These are phyloP conservation scores for Eupithecia pulchellata DNA, from an alignment of 2,888 invertebrate genomes.

Conservation along the genomic window DNA sequence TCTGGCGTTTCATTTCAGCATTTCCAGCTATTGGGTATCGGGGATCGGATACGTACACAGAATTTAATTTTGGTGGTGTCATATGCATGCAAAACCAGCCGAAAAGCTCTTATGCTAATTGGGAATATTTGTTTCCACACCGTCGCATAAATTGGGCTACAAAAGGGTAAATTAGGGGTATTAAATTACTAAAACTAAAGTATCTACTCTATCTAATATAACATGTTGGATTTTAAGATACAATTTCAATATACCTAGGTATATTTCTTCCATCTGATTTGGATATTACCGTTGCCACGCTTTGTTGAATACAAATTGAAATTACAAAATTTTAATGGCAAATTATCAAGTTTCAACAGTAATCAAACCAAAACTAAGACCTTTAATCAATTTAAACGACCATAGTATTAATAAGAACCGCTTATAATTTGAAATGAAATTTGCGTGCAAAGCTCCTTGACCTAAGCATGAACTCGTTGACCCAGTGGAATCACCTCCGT, in stretches of 20 bases:
- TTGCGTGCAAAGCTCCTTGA: constrained; percentile 52
- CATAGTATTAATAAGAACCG: constrained; percentile 14
- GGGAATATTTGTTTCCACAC: neutral
- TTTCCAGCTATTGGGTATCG: constrained; percentile 43
- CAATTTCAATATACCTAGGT: neutral
- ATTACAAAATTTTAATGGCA: neutral
- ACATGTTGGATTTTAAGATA: neutral
- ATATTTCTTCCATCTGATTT: neutral
- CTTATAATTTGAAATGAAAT: constrained; percentile 31
- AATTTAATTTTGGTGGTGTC: constrained; percentile 53
- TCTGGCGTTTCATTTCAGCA: constrained; percentile 59
- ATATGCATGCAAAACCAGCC: constrained; percentile 22
- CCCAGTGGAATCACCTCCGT: constrained; percentile 64
- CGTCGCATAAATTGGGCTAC: neutral
- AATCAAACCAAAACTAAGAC: neutral
- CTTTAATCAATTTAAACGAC: constrained; percentile 10
- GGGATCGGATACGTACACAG: constrained; percentile 41
- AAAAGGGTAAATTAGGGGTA: neutral
- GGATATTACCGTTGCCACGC: neutral
- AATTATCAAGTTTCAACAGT: neutral
- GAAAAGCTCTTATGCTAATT: constrained; percentile 1
- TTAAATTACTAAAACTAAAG: neutral
- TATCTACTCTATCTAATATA: too few relatives aligned
- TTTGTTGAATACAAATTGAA: neutral
- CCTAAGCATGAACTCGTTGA: constrained; percentile 68